Evolutionary conservation across 2,113 vertebrate genomes (phyloP).

Genomic region (Thamnophis sirtalis): DNA sequence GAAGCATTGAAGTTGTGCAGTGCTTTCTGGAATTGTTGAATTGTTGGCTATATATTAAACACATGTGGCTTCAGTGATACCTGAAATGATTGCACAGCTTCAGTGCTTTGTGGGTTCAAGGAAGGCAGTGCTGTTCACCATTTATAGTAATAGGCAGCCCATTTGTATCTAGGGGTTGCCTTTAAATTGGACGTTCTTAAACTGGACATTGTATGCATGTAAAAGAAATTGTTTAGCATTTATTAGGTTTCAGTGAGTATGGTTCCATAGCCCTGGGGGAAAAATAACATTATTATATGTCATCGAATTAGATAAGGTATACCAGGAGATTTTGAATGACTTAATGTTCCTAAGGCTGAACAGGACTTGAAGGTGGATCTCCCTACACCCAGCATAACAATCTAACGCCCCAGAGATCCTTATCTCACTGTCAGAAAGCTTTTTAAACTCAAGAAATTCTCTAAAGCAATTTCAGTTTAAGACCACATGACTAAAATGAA

Average conservation of each 20-base stretch:
- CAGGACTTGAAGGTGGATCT: background rate
- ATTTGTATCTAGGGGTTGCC: background rate
- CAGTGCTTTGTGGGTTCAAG: background rate
- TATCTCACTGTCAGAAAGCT: background rate
- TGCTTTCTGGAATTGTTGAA: background rate
- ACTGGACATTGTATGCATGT: background rate
- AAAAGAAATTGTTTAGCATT: background rate
- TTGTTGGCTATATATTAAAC: background rate
- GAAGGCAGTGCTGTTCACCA: no score
- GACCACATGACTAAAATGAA: background rate
- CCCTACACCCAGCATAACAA: background rate
- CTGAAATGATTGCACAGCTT: background rate
- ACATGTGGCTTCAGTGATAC: background rate
- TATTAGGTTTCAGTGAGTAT: background rate
- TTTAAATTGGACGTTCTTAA: background rate
- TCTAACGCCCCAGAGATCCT: background rate
- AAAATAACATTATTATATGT: background rate
- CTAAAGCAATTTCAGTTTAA: background rate
- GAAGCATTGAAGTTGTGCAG: background rate
- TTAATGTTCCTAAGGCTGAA: background rate
- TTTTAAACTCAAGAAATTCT: background rate
- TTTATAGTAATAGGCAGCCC: background rate
- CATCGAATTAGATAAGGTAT: background rate
- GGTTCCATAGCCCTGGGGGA: background rate
- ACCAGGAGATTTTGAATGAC: background rate